These are phyloP conservation scores for Boleophthalmus pectinirostris DNA, from an alignment of 2,113 vertebrate species.

Conservation along the genomic window DNA sequence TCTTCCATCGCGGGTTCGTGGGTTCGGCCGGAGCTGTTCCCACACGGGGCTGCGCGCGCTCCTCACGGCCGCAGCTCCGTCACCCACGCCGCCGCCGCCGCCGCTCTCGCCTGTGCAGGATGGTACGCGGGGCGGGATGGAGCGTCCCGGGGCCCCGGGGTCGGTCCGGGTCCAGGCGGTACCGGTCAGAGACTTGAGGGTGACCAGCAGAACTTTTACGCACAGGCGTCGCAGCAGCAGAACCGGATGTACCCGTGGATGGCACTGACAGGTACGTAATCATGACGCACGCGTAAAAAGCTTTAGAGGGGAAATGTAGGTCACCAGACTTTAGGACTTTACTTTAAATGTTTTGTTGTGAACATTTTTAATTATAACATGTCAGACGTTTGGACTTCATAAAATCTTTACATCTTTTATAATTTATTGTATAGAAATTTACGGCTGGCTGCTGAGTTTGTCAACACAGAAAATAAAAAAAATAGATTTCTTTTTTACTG, in stretches of 20 bases:
- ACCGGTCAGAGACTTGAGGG: slow-evolving; percentile 80
- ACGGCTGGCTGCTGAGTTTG: neutral
- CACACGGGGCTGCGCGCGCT: slow-evolving; percentile 85
- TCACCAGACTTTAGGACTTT: neutral
- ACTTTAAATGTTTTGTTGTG: neutral
- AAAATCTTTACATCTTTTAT: no score
- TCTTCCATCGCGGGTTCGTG: slow-evolving; percentile 97
- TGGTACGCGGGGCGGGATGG: slow-evolving; percentile 88
- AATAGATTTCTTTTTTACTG: neutral
- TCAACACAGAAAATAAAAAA: neutral
- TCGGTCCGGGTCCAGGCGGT: slow-evolving; percentile 82
- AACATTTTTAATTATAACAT: neutral
- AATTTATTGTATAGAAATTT: no score
- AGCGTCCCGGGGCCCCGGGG: slow-evolving; percentile 78
- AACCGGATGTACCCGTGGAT: slow-evolving; percentile 93
- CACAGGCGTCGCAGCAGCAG: slow-evolving; percentile 84
- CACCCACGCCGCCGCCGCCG: slow-evolving; percentile 79
- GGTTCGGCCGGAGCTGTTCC: slow-evolving; percentile 91
- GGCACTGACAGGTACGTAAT: slow-evolving; percentile 89
- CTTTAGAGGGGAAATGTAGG: neutral
- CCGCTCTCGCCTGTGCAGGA: slow-evolving; percentile 80
- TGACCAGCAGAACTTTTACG: slow-evolving; percentile 83
- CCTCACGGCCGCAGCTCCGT: slow-evolving; percentile 74
- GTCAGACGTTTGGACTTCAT: neutral
- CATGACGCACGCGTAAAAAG: slow-evolving; percentile 15